A percentile compares a stretch with the other conserved stretches of the same genome.
phyloP scores from a whole-genome alignment of 2,797 vertebrate species.

The Lates japonicus region DNA sequence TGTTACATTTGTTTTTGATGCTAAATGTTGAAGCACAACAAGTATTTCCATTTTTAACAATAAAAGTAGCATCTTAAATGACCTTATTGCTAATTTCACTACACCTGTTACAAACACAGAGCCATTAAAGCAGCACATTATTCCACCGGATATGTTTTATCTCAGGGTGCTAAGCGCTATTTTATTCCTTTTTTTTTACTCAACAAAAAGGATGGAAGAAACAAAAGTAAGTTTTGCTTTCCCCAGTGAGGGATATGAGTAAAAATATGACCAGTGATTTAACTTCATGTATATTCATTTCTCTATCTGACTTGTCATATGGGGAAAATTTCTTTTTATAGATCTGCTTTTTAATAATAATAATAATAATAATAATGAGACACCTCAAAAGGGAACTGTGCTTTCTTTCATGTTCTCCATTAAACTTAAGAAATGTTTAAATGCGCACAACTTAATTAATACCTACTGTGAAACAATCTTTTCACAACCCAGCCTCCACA shows the following conservation, averaged over 20 bases:
- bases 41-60: slow-evolving; percentile 9
- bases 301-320: slow-evolving; percentile 4
- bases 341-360: slow-evolving; percentile 13
- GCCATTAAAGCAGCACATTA: background rate
- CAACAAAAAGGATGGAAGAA: background rate
- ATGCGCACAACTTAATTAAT: slow-evolving; percentile 6
- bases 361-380: no score
- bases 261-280: slow-evolving; percentile 7
- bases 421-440: slow-evolving; percentile 14
- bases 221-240: background rate
- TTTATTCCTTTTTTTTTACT: background rate
- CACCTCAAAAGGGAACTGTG: background rate
- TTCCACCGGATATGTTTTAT: background rate
- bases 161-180: background rate
- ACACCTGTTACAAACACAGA: background rate
- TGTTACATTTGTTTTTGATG: slow-evolving; percentile 16
- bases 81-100: background rate
- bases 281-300: slow-evolving; percentile 7
- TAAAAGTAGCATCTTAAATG: background rate
- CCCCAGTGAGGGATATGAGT: background rate
- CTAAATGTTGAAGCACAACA: background rate
- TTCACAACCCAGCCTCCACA: background rate
- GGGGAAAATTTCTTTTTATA: slow-evolving; percentile 13
- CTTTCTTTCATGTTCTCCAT: slow-evolving; percentile 18
- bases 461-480: background rate